Evolutionary conservation across 2,113 vertebrate genomes (phyloP).

Genomic region (Rhea americana): DNA sequence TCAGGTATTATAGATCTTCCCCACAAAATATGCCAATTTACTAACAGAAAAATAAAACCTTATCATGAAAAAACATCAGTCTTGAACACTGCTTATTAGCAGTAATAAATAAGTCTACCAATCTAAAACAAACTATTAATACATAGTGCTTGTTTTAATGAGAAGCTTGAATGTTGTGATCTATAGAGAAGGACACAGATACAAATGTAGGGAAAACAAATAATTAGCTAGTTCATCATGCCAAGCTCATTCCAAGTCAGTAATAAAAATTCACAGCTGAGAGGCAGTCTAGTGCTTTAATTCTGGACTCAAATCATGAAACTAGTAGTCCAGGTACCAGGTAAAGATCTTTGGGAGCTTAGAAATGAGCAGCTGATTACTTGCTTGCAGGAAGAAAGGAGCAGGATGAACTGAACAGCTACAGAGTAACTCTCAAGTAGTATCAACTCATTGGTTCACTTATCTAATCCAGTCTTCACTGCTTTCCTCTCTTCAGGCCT

Average conservation of each 20-base stretch:
- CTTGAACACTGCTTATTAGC: neutral
- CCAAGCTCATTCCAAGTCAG: neutral
- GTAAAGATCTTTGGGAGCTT: accelerated
- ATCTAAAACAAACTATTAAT: neutral
- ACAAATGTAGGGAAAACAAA: neutral
- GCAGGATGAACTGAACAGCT: neutral
- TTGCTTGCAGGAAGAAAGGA: neutral
- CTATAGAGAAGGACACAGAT: neutral
- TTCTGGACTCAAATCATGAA: neutral
- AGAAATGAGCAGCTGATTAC: neutral
- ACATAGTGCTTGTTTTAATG: neutral
- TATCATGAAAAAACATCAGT: neutral
- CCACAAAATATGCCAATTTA: neutral
- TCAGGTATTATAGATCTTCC: neutral
- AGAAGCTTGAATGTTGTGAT: neutral
- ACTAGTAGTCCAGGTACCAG: neutral
- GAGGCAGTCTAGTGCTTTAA: neutral
- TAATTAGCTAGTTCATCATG: neutral
- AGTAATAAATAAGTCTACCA: neutral
- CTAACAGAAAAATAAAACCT: neutral
- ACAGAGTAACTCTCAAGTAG: neutral
- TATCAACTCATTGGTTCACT: neutral
- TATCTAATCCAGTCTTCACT: neutral
- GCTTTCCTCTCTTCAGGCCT: neutral
- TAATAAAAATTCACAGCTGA: neutral